Conservation (phyloP, 2,113 vertebrate genomes). For the Centrocercus urophasianus region DNA sequence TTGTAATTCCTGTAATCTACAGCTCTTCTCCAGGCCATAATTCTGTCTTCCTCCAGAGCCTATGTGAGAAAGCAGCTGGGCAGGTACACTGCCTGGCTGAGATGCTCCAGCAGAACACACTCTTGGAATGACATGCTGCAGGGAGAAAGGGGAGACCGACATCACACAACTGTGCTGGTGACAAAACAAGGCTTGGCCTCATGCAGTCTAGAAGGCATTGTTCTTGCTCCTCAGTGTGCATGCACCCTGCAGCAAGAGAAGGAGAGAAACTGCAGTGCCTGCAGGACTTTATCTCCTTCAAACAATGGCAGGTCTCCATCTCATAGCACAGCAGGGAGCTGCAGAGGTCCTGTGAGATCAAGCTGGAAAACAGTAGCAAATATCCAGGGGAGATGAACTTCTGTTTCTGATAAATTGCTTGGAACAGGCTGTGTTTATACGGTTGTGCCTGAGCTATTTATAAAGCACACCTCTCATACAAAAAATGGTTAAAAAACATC, state of each 20-base stretch:
- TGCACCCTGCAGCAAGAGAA: not conserved
- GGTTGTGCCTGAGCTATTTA: not conserved
- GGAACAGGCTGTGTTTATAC: not conserved
- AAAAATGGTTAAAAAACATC: not conserved
- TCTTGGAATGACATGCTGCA: accelerated
- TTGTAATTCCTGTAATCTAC: not conserved
- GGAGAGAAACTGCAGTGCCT: slow-evolving; percentile 18
- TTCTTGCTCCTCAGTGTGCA: not conserved
- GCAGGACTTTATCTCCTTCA: not conserved
- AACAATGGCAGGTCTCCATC: slow-evolving; percentile 24
- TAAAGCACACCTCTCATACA: not conserved
- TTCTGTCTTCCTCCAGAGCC: not conserved
- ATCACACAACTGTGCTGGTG: slow-evolving; percentile 24
- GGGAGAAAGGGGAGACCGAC: not conserved
- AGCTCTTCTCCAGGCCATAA: not conserved
- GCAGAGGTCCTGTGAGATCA: slow-evolving; percentile 2
- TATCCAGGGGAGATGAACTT: not conserved
- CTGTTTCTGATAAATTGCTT: not conserved
- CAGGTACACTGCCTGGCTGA: not conserved
- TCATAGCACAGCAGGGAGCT: not conserved
- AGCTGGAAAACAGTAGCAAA: not conserved
- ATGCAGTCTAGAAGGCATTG: slow-evolving; percentile 15
- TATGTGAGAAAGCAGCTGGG: not conserved
- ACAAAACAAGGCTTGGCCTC: not conserved
- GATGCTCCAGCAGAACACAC: not conserved